Evolutionary conservation across 2,888 invertebrate species (phyloP).

Genomic region (Sinohyriopsis cumingii): DNA sequence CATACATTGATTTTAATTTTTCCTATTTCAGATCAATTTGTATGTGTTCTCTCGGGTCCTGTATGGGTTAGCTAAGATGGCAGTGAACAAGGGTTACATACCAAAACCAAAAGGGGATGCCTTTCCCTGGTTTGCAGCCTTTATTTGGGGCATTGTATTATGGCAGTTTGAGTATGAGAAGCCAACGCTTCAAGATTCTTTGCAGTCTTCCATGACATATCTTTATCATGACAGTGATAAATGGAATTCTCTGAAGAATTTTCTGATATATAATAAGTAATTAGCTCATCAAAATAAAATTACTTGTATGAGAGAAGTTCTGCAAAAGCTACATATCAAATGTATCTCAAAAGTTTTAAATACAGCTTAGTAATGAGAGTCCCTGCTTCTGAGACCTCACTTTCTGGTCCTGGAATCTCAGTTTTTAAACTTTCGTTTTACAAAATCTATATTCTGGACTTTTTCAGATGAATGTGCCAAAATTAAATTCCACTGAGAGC

Average conservation of each 20-base stretch:
- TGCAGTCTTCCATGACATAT: slow-evolving; percentile 74
- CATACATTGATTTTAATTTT: neutral
- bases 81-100: slow-evolving; percentile 70
- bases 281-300: no score
- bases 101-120: slow-evolving; percentile 66
- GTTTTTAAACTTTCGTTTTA: no score
- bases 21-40: slow-evolving; percentile 73
- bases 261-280: slow-evolving; percentile 68
- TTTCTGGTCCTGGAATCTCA: no score
- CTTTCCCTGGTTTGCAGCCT: slow-evolving; percentile 74
- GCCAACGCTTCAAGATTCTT: slow-evolving; percentile 72
- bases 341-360: no score
- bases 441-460: no score
- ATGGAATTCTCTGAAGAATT: slow-evolving; percentile 69
- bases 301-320: no score
- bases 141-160: slow-evolving; percentile 74
- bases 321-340: no score
- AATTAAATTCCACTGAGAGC: no score
- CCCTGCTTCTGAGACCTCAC: no score
- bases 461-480: no score
- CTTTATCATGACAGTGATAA: slow-evolving; percentile 73
- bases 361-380: no score
- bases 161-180: slow-evolving; percentile 74
- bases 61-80: slow-evolving; percentile 72
- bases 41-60: slow-evolving; percentile 74